Evolutionary conservation across 2,113 vertebrate genomes (phyloP).

Genomic region (Alosa alosa): DNA sequence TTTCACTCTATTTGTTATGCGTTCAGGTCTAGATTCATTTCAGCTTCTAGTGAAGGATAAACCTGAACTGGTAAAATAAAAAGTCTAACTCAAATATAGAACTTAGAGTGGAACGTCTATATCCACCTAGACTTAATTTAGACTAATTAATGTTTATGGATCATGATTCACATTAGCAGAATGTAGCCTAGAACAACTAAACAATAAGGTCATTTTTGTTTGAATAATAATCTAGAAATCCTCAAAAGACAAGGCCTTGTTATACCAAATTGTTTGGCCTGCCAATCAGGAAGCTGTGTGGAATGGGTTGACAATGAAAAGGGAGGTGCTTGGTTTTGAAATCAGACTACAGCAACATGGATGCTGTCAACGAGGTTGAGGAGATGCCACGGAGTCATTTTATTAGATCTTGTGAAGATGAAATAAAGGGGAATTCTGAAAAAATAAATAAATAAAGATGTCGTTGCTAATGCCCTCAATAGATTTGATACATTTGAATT

Average conservation of each 20-base stretch:
- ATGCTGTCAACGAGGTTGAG: neutral
- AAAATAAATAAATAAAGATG: neutral
- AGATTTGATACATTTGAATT: neutral
- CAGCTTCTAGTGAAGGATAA: no score
- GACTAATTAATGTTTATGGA: neutral
- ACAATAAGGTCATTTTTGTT: neutral
- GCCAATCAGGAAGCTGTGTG: neutral
- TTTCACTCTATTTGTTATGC: no score
- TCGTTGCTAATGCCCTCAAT: neutral
- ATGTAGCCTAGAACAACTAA: neutral
- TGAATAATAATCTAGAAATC: neutral
- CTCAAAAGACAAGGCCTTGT: neutral
- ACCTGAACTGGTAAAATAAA: no score
- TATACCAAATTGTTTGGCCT: neutral
- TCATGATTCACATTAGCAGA: neutral
- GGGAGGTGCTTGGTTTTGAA: neutral
- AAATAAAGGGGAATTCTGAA: neutral
- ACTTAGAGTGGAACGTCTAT: neutral
- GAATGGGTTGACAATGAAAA: neutral
- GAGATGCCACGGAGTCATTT: neutral
- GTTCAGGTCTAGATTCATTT: no score
- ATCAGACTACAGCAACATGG: neutral
- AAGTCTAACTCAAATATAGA: neutral
- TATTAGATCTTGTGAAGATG: neutral
- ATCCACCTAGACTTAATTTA: neutral